Evolutionary conservation across 2,113 vertebrate genomes (phyloP).

Genomic region (Callospermophilus lateralis): DNA sequence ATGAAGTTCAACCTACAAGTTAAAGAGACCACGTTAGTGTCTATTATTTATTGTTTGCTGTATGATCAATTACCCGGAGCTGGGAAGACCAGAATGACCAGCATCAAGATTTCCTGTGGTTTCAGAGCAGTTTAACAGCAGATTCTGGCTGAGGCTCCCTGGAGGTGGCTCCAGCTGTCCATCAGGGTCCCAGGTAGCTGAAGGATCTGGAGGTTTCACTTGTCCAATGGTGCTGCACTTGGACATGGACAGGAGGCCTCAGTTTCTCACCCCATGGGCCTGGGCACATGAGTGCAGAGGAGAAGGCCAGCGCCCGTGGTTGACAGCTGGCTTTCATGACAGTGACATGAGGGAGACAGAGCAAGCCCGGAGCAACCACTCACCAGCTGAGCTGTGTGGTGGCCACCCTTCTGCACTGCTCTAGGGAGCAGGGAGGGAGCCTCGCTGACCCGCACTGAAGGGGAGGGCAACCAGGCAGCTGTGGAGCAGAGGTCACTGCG

Average conservation of each 20-base stretch:
- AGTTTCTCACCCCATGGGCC: neutral
- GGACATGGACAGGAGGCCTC: accelerated
- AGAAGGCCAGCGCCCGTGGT: neutral
- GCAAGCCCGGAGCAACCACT: neutral
- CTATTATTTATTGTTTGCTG: neutral
- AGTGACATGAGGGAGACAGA: too few relatives aligned
- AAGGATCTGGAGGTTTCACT: neutral
- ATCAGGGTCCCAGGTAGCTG: neutral
- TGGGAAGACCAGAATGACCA: neutral
- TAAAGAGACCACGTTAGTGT: neutral
- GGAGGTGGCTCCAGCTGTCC: neutral
- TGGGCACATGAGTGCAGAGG: accelerated
- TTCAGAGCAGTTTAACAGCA: neutral
- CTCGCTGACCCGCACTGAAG: neutral
- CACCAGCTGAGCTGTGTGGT: accelerated
- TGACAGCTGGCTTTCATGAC: neutral
- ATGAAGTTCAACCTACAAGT: neutral
- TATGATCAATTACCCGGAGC: neutral
- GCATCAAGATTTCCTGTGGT: accelerated
- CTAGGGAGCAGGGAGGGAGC: accelerated
- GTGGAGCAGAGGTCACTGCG: neutral
- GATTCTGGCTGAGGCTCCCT: too few relatives aligned
- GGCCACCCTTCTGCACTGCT: accelerated
- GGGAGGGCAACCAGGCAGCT: neutral
- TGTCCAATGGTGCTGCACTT: accelerated